phyloP scores from a whole-genome alignment of 2,888 invertebrate genomes.

The Sesia bembeciformis region DNA sequence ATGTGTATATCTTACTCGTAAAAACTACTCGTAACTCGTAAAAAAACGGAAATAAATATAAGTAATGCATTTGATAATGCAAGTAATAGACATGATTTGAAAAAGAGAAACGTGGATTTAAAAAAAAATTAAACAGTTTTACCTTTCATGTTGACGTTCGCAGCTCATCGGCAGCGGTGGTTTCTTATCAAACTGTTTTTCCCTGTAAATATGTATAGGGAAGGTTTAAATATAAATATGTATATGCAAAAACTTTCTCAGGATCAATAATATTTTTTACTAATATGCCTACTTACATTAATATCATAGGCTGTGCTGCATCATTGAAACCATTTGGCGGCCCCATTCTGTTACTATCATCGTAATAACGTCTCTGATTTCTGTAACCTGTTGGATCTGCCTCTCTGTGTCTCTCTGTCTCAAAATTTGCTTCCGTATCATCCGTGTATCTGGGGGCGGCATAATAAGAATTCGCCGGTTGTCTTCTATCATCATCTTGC shows the following conservation, averaged over 20 bases:
- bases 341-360: conserved; percentile 21
- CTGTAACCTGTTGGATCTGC: conserved; percentile 26
- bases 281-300: too few species aligned
- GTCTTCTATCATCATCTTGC: conserved; percentile 30
- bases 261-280: too few species aligned
- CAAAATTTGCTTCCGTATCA: conserved; percentile 22
- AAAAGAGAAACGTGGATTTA: too few species aligned
- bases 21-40: too few species aligned
- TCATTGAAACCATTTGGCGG: background rate
- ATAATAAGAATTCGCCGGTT: conserved; percentile 24
- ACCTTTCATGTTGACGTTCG: conserved; percentile 57
- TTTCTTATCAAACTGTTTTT: conserved; percentile 47
- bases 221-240: too few species aligned
- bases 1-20: too few species aligned
- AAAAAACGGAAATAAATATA: too few species aligned
- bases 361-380: conserved; percentile 29
- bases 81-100: too few species aligned
- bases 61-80: background rate
- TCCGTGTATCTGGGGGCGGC: conserved; percentile 38
- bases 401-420: conserved; percentile 30
- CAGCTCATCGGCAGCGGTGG: conserved; percentile 37
- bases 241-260: too few species aligned
- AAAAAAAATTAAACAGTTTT: conserved; percentile 7
- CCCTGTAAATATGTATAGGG: conserved; percentile 20
- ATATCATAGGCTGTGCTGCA: too few species aligned